A percentile compares a stretch with the other conserved stretches of the same genome.
Evolutionary conservation across 2,797 vertebrate species (phyloP).

Genomic region (Trachurus trachurus): DNA sequence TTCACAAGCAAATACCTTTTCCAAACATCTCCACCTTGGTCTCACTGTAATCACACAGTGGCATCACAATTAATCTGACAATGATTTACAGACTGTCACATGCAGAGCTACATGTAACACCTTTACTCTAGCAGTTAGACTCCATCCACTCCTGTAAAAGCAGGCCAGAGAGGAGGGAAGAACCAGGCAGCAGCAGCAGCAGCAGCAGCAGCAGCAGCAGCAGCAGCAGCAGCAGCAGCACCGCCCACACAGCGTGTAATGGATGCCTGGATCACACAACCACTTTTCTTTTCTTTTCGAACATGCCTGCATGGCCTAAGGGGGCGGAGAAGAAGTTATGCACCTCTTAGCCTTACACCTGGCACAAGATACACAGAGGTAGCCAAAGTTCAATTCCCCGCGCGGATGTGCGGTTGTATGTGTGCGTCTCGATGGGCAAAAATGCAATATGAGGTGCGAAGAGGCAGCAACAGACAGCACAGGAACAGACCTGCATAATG

Average conservation of each 20-base stretch:
- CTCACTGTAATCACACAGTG: constrained; percentile 32
- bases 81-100: constrained; percentile 20
- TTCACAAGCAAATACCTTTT: no score
- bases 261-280: constrained; percentile 62
- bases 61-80: constrained; percentile 37
- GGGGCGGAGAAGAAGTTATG: constrained; percentile 58
- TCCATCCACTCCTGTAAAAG: constrained; percentile 39
- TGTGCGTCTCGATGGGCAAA: constrained; percentile 84
- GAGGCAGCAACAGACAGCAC: constrained; percentile 90
- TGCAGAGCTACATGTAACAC: constrained; percentile 42
- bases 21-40: not conserved
- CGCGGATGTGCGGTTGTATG: constrained; percentile 21
- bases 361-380: constrained; percentile 63
- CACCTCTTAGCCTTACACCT: constrained; percentile 80
- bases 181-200: not conserved
- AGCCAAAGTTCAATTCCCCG: constrained; percentile 69
- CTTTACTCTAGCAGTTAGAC: constrained; percentile 44
- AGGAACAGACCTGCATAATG: constrained; percentile 98
- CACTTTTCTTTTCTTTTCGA: constrained; percentile 50
- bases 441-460: constrained; percentile 99
- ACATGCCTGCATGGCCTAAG: constrained; percentile 54
- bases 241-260: constrained; percentile 71
- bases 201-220: constrained; percentile 5
- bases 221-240: constrained; percentile 35
- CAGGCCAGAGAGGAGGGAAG: constrained; percentile 35